Evolutionary conservation across 1,140 invertebrate genomes (phyloP).

Genomic region (Penaeus vannamei): DNA sequence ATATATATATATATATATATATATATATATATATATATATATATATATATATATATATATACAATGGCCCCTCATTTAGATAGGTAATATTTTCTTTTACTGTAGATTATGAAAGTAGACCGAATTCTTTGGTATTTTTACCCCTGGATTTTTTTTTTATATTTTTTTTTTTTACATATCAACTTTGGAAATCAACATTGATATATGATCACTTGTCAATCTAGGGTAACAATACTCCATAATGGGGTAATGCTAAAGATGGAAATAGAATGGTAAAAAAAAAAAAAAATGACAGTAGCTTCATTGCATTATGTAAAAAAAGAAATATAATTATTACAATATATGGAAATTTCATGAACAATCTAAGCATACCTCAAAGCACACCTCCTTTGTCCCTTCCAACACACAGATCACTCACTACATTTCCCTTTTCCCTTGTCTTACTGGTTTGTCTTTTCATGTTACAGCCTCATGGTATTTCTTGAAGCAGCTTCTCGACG

Average conservation of each 20-base stretch:
- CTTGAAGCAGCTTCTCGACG: conserved; percentile 33
- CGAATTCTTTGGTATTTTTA: too few relatives aligned
- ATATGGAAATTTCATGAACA: not conserved
- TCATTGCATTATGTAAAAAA: conserved; percentile 38
- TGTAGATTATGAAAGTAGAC: too few relatives aligned
- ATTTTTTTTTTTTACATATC: too few relatives aligned
- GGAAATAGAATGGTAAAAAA: conserved; percentile 23
- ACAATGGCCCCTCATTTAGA: too few relatives aligned
- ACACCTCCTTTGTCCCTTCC: not conserved
- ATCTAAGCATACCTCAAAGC: conserved; percentile 11
- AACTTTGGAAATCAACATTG: too few relatives aligned
- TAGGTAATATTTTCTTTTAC: too few relatives aligned
- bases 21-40: too few relatives aligned
- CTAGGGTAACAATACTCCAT: conserved; percentile 1
- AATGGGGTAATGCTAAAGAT: conserved; percentile 19
- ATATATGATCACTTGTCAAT: too few relatives aligned
- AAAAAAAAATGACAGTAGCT: conserved; percentile 4
- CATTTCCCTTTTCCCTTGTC: not conserved
- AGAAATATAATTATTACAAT: conserved; percentile 2
- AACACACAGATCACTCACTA: too few relatives aligned
- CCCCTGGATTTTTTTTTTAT: too few relatives aligned
- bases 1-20: too few relatives aligned
- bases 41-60: too few relatives aligned
- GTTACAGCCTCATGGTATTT: conserved; percentile 30
- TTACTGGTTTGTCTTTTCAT: conserved; percentile 8